Evolutionary conservation across 2,888 invertebrate species (phyloP).

Genomic region (Diaphora mendica): DNA sequence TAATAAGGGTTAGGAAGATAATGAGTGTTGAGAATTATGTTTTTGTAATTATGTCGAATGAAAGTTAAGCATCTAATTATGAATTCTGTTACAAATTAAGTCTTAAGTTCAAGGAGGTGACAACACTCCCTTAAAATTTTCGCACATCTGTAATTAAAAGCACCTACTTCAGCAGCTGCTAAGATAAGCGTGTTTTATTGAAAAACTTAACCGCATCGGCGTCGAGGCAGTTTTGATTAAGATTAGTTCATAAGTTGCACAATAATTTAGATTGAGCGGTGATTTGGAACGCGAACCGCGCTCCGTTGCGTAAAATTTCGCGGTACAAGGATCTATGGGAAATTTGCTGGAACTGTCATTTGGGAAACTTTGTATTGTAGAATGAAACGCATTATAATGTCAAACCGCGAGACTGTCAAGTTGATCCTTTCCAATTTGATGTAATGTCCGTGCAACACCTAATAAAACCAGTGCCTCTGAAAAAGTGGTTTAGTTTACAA

Average conservation of each 20-base stretch:
- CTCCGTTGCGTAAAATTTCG: conserved; percentile 62
- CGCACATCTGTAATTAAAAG: conserved; percentile 41
- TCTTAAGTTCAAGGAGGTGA: conserved; percentile 9
- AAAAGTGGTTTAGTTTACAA: too few species aligned
- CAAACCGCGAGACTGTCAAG: too few species aligned
- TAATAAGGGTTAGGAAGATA: too few species aligned
- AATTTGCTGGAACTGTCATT: conserved; percentile 37
- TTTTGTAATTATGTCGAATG: not conserved
- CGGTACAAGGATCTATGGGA: conserved; percentile 54
- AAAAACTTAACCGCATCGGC: conserved; percentile 70
- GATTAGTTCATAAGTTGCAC: conserved; percentile 80
- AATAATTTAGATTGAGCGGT: conserved; percentile 82
- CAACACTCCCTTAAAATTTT: conserved; percentile 23
- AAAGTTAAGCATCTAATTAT: not conserved
- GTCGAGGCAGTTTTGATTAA: conserved; percentile 68
- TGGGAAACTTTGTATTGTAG: not conserved
- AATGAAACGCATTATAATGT: too few species aligned
- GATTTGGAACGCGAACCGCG: conserved; percentile 62
- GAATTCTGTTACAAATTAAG: conserved; percentile 2
- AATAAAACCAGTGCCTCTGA: too few species aligned
- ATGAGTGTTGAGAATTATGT: too few species aligned
- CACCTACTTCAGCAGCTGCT: conserved; percentile 31
- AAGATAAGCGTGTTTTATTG: conserved; percentile 82
- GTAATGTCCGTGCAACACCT: too few species aligned
- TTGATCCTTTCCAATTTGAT: too few species aligned